Base-by-base conservation (phyloP, 1,140 invertebrate genomes). In the Metopolophium dirhodum region DNA sequence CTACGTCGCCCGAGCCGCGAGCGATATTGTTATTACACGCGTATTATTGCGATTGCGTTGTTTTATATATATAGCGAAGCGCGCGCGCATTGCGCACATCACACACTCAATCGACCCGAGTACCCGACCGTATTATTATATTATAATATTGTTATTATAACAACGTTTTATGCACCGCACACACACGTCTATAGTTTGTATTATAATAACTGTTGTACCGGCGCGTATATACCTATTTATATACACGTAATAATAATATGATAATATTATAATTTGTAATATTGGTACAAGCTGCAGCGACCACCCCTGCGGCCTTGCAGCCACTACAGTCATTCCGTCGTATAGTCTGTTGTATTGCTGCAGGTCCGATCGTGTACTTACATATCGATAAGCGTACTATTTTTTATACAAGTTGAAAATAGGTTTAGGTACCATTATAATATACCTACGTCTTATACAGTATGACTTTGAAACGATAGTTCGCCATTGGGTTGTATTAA, bases 21-120 rank as follows among this genome's bases (percentile, higher is more conserved):
- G 35, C 18, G 82, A 30, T 89, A 87, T n/a, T 30, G 85, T 85
- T 85, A 85, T 77, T 86, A 86, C 41, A 51, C 22, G n/a, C 7
- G n/a, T 88, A 49, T 88, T 88, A 89, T 89, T 57, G 37, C 51
- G 9, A 89, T 23, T 37, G 51, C 47, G 22, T 54, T 23, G 86
- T 47, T n/a, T 35, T 89, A 89, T 37, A 49, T 86, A 18, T 51
- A 54, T 35, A 41, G 88, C 51, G 20, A 37, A 37, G 88, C 88
- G 87, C 87, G 47, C n/a, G 87, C 47, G 47, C 87, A 83, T 18
- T 20, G 87, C 47, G 47, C 87, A 83, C n/a, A 77, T 77, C 61
- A 77, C 61, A 86, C 37, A 86, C 37, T 41, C 83, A 57, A 89
- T 89, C 88, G 88, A 89, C 88, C 88, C 49, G n/a, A 89, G n/a